Base-by-base conservation (phyloP, 2,797 vertebrate genomes). In the Ceryle rudis region DNA sequence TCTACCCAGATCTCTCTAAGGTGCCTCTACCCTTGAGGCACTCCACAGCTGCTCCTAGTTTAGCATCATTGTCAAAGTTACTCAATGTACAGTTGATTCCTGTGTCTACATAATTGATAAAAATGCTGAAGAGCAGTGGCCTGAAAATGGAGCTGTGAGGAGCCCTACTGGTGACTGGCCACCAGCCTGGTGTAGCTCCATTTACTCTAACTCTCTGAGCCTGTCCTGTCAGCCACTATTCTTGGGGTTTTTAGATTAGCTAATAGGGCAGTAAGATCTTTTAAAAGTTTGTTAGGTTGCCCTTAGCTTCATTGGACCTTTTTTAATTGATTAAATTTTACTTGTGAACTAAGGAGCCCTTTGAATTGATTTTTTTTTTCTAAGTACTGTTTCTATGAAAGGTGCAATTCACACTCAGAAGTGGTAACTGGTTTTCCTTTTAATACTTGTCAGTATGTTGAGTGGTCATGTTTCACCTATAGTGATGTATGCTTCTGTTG, bases 201-300 rank as follows among this genome's bases (percentile, higher is more conserved):
- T 49, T 54, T 69, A 17, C 44, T 67, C 1, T 22, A 46, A 47
- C 29, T 35, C 29, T 74, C 33, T 60, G 18, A 69, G 44, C 44
- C 64, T 0, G 0, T 49, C 35, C 26, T 2, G 0, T 28, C 46
- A 47, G 64, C 17, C 57, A 29, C 4, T n/a, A 10, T 22, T 62
- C 12, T 33, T 46, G 7, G 31, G 12, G 41, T 10, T 73, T 82
- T 80, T 14, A 51, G 28, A 17, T 61, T 17, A 83, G 52, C 19
- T 42, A 26, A 16, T 12, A 41, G n/a, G 11, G 49, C 44, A 23
- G 16, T 23, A 44, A 58, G 23, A n/a, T 25, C 44, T 49, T 88
- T 72, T 41, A 35, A 5, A 42, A 58, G 33, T 47, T 74, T 52
- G 13, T 65, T 47, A 81, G 25, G 19, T 25, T 67, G 55, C 44